Conservation (phyloP, 2,888 invertebrate genomes). For the Drosophila cracens region DNA sequence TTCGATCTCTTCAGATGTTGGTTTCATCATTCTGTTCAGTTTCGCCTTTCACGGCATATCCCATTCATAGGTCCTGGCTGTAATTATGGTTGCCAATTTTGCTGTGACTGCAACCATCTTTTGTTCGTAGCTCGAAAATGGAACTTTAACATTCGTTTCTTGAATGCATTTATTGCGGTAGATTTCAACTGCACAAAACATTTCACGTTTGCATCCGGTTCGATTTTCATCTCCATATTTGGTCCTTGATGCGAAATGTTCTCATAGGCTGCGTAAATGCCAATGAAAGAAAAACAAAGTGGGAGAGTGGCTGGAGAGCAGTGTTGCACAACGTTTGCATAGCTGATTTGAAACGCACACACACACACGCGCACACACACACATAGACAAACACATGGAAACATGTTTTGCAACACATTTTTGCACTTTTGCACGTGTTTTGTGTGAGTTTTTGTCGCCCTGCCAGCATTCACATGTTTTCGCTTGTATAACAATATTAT, state of each 20-base stretch:
- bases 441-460: not conserved
- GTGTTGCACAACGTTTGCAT: constrained; percentile 25
- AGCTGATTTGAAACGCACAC: not conserved
- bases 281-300: not conserved
- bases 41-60: not conserved
- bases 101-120: not conserved
- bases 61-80: not conserved
- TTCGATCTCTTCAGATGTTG: not conserved
- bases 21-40: not conserved
- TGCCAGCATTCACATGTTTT: constrained; percentile 4
- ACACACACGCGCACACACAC: not conserved
- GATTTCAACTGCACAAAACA: not conserved
- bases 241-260: not conserved
- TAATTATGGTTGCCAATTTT: not conserved
- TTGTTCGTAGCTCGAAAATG: not conserved
- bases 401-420: constrained; percentile 18
- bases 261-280: not conserved
- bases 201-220: not conserved
- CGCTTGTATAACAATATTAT: constrained; percentile 25
- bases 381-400: not conserved
- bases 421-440: constrained; percentile 7
- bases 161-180: not conserved
- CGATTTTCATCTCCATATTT: not conserved
- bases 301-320: not conserved
- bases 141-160: not conserved